These are phyloP conservation scores for Bombus breviceps DNA, from an alignment of 1,140 invertebrate genomes.

Conservation along the genomic window DNA sequence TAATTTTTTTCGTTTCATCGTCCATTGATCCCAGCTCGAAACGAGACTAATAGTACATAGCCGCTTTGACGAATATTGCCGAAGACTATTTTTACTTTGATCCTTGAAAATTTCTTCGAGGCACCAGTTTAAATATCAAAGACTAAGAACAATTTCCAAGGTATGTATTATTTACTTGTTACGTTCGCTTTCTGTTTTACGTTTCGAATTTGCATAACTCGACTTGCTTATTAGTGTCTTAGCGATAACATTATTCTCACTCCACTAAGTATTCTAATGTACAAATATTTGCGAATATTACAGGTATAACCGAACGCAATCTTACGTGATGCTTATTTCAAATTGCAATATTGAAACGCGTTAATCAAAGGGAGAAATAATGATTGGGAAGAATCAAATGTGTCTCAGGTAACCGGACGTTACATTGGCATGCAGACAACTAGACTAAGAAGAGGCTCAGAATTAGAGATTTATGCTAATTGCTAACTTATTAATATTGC, in stretches of 20 bases:
- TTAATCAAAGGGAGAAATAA: neutral
- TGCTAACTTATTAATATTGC: constrained; percentile 41
- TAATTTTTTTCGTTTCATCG: constrained; percentile 10
- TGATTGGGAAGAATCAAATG: neutral
- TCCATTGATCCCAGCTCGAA: neutral
- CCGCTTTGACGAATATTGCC: neutral
- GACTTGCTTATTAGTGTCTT: neutral
- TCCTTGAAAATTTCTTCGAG: neutral
- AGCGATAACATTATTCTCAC: neutral
- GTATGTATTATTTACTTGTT: neutral
- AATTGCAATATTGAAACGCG: neutral
- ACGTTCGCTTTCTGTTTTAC: neutral
- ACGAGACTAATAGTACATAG: neutral
- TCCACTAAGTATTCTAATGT: neutral
- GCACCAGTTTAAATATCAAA: neutral
- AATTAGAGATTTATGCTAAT: constrained; percentile 47
- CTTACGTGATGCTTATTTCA: neutral
- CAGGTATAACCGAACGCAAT: neutral
- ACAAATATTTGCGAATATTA: neutral
- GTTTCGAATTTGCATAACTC: neutral
- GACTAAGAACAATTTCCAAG: neutral
- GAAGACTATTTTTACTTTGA: neutral
- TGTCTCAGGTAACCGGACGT: neutral
- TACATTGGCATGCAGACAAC: neutral
- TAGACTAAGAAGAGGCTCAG: neutral